Evolutionary conservation across 2,113 vertebrate genomes (phyloP), one percentile per base, ranked within the genome.

Genomic region (Tachycineta bicolor): DNA sequence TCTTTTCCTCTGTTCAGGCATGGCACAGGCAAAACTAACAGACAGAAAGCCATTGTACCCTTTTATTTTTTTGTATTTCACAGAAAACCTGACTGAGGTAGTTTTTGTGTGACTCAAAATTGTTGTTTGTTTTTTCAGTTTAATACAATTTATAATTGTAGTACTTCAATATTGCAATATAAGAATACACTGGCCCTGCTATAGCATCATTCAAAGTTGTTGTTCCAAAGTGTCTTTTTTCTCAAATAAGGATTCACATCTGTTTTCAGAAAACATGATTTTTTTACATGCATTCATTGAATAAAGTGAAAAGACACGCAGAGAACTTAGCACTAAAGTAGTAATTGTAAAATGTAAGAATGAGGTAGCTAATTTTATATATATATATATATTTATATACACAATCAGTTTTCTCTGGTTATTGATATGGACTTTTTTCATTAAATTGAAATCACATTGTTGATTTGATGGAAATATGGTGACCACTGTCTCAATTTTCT

Each of bases 41-140:
- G 98, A 99, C 98, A 99, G 98, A 98, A 98, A 98, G 94, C 98
- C 98, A 98, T 99, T 99, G 99, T 99, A 98, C 97, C 96, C 92
- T 97, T 98, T 97, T 97, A 84, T 83, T 83, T 97, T 97, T 97
- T 97, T 97, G 88, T 98, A 97, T 94, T 97, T 96, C 90, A 75
- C 81, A 94, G 80, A 95, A 96, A 97, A 97, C 92, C 94, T 94
- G 96, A 96, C 97, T 97, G 93, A 93, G 81, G 92, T 93, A 34
- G 71, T 96, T 97, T 97, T 84, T 97, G 41, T 79, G 73, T 60
- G 92, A 96, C 89, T 73, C 60, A 97, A 88, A 98, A 93, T 83
- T 46, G 64, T 68, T 89, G 56, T 74, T 94, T 75, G 9, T 55
- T 80, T 71, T 82, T 29, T 94, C 95, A 62, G 44, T 96, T 94